Conservation (phyloP, 2,888 invertebrate genomes). For the Ellobium chinense region DNA sequence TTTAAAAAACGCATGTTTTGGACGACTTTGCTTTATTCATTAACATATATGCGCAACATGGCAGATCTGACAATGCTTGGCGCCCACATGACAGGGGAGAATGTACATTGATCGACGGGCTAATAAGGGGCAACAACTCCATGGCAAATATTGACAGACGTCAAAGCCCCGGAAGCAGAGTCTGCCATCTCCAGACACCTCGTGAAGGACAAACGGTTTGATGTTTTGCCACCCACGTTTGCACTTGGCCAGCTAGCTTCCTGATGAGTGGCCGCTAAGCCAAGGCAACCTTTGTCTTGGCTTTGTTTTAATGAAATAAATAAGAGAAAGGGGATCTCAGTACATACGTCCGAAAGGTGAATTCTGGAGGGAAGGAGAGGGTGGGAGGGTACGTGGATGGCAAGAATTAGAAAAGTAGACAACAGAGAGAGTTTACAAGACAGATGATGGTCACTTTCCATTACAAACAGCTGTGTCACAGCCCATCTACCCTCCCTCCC, state of each 20-base stretch:
- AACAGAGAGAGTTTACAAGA: too few relatives aligned
- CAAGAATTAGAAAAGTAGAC: too few relatives aligned
- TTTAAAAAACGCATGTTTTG: too few relatives aligned
- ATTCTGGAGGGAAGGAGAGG: too few relatives aligned
- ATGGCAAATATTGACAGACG: neutral
- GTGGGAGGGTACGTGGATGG: too few relatives aligned
- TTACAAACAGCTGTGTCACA: too few relatives aligned
- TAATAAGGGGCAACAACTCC: neutral
- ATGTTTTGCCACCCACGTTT: slow-evolving; percentile 16
- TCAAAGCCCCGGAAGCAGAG: neutral
- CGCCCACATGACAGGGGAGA: neutral
- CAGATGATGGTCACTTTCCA: too few relatives aligned
- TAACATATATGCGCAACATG: too few relatives aligned
- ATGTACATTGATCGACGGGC: neutral
- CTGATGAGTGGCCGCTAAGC: neutral
- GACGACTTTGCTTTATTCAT: too few relatives aligned
- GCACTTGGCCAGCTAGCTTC: neutral
- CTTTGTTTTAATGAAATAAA: neutral
- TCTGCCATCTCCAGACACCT: neutral
- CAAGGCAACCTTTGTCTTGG: slow-evolving; percentile 15
- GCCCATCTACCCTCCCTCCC: too few relatives aligned
- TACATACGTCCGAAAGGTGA: too few relatives aligned
- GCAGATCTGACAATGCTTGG: slow-evolving; percentile 9
- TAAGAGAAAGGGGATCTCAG: neutral
- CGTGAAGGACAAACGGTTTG: slow-evolving; percentile 20